Evolutionary conservation across 2,797 vertebrate species (phyloP), one percentile per base, ranked within the genome.

Genomic region (Garrulus glandarius): DNA sequence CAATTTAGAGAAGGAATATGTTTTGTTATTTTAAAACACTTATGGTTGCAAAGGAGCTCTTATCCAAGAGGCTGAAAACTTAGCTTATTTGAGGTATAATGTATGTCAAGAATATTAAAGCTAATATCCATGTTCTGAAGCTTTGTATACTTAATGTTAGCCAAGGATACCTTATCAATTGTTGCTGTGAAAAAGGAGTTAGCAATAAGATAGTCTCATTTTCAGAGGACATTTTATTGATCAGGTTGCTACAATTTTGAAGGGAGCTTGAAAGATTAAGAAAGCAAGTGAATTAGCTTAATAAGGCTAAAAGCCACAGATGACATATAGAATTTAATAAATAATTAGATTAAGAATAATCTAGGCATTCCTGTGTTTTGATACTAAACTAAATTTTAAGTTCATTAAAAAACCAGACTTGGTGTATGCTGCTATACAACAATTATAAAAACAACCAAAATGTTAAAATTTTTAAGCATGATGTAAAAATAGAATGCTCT

Each of bases 21-120:
- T 84, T 84, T 93, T 71, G 56, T 83, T 96, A 21, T 77, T 93
- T 85, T 87, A 75, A 91, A 92, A 83, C 26, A 78, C 30, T 80
- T 36, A 27, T 0, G 1, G 21, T 85, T 95, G n/a, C 67, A 84
- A 44, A 81, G 79, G 27, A 85, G 26, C 44, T 49, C 6, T 89
- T 46, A 55, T 27, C 32, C 32, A 72, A 81, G 81, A 55, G 23
- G 22, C 61, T 72, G 65, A 92, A 95, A 82, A 76, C 39, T 22
- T 79, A 18, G 5, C 46, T 84, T 59, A 63, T 53, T 91, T 85
- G 56, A 78, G 18, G 27, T 76, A 30, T 71, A 81, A 87, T 50
- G 11, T 84, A 64, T 49, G 46, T 89, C 43, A 88, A 56, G 34
- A 87, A 53, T 81, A 79, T 88, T 67, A 74, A 95, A 83, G 9